Evolutionary conservation across 2,113 vertebrate genomes (phyloP), one percentile per base, ranked within the genome.

Genomic region (Coptodon rendalli): DNA sequence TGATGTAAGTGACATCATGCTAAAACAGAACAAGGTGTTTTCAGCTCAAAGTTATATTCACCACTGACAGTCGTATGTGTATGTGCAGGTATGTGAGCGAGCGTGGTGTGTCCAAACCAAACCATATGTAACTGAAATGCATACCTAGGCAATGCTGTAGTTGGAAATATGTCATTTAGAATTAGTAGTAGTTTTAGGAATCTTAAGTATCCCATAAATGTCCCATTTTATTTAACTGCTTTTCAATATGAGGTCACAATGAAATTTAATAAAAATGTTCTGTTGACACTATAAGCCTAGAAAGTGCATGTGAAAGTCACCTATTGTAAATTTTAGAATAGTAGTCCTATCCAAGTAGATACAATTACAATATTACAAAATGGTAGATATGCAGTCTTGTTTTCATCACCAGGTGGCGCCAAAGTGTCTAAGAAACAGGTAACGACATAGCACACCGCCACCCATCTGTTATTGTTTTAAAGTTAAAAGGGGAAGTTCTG

Each of bases 341-440:
- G 63, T 29, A 56, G 3, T 43, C n/a, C 2, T 3, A 24, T 29
- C 31, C 54, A 22, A 52, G 56, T 4, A 29, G 12, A 16, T 36
- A 5, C 3, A 13, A 56, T 17, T 19, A 38, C 9, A 66, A 1
- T 29, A 11, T 3, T 38, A 0, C 38, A 38, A 7, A 34, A 34
- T 45, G 17, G 2, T 24, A 9, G 40, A 19, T 29, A 2, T 90
- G 90, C 76, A 91, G 66, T 91, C 6, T 29, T 12, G n/a, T 66
- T 84, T 85, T 14, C 9, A 10, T 56, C 93, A 92, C 14, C 87
- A 94, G 94, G 79, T 91, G 91, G 85, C 40, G 89, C 89, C 80
- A 86, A 14, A 83, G 10, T n/a, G 45, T 71, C 53, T 86, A 53
- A 76, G 9, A 87, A 80, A 68, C 13, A 4, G 22, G 3, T 0